These are phyloP conservation scores for Vanacampus margaritifer DNA, from an alignment of 2,113 vertebrate species.

Conservation along the genomic window DNA sequence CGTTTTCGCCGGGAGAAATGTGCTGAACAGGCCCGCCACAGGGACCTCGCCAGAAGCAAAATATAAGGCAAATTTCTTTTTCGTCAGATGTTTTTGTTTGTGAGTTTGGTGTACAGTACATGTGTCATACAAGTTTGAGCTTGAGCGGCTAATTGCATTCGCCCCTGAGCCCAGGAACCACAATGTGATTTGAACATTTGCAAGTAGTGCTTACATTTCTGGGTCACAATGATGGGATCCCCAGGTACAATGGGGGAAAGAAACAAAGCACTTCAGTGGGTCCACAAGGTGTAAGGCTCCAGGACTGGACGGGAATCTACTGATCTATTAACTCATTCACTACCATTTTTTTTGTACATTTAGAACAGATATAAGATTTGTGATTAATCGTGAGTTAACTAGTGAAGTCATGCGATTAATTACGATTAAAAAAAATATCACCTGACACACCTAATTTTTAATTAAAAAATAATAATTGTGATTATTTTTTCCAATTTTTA, in stretches of 20 bases:
- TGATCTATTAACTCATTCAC: too few relatives aligned
- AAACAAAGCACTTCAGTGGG: background rate
- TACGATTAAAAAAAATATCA: too few relatives aligned
- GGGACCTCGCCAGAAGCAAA: constrained; percentile 1
- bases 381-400: too few relatives aligned
- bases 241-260: background rate
- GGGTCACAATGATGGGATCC: background rate
- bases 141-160: background rate
- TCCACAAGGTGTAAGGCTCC: background rate
- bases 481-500: too few relatives aligned
- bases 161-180: background rate
- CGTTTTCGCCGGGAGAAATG: constrained; percentile 1
- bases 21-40: constrained; percentile 1
- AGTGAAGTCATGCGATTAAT: too few relatives aligned
- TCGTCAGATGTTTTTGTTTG: background rate
- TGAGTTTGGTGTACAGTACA: background rate
- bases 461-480: too few relatives aligned
- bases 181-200: background rate
- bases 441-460: too few relatives aligned
- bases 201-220: background rate
- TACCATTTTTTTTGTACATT: too few relatives aligned
- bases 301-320: background rate
- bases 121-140: background rate
- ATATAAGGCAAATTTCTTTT: background rate
- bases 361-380: too few relatives aligned